These are phyloP conservation scores for Griposia aprilina DNA, from an alignment of 2,888 invertebrate species.

Conservation along the genomic window DNA sequence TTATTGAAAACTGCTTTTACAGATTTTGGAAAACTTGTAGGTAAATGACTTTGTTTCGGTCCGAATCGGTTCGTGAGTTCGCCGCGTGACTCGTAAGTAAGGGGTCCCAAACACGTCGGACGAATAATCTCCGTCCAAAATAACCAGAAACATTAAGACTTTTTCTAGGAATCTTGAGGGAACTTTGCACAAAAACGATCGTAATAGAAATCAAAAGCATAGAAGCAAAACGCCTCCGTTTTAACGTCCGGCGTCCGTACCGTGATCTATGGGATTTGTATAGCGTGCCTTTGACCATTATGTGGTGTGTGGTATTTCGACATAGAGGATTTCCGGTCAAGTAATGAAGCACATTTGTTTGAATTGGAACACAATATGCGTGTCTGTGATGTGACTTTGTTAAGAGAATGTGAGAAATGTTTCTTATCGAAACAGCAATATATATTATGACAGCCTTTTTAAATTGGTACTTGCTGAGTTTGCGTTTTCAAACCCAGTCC, in stretches of 20 bases:
- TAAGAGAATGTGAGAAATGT: background rate
- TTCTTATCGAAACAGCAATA: background rate
- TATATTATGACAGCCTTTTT: background rate
- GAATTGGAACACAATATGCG: conserved; percentile 18
- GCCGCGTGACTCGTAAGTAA: background rate
- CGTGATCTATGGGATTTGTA: conserved; percentile 1
- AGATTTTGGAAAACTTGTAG: background rate
- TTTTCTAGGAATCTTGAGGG: background rate
- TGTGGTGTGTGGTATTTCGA: conserved; percentile 16
- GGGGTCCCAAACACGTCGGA: background rate
- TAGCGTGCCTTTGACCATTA: conserved; percentile 19
- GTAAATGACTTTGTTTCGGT: background rate
- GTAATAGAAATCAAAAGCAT: background rate
- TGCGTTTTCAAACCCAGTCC: background rate
- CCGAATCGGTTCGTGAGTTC: background rate
- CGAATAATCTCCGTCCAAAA: background rate
- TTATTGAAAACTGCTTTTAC: background rate
- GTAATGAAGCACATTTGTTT: conserved; percentile 29
- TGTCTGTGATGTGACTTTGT: background rate
- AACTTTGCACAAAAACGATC: background rate
- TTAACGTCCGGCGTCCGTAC: background rate
- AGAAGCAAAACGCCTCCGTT: background rate
- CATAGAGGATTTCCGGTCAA: conserved; percentile 32
- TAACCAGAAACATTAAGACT: background rate
- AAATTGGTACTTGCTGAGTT: background rate